Conservation (phyloP, 2,797 vertebrate species). For the Sebastes steindachneri region DNA sequence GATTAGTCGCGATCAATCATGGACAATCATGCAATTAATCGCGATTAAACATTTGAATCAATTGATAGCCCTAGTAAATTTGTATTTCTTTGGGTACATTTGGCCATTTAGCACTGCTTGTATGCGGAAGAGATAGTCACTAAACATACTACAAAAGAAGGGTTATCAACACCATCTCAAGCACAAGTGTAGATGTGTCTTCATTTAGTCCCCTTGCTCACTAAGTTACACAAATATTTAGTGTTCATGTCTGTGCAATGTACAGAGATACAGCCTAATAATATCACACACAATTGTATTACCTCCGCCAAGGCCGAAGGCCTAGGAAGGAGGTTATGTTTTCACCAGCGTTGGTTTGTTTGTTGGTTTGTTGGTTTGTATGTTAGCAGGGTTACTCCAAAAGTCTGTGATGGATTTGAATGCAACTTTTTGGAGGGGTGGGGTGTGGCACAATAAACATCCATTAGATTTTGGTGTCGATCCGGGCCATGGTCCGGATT, state of each 20-base stretch:
- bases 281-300: background rate
- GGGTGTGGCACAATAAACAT: too few relatives aligned
- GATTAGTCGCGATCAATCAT: too few relatives aligned
- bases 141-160: background rate
- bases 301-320: fast-evolving
- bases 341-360: too few relatives aligned
- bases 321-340: too few relatives aligned
- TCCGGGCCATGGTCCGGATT: too few relatives aligned
- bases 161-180: background rate
- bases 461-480: too few relatives aligned
- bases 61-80: background rate
- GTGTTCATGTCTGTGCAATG: background rate
- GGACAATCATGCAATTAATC: too few relatives aligned
- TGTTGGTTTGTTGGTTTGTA: too few relatives aligned
- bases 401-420: too few relatives aligned
- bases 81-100: background rate
- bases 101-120: background rate
- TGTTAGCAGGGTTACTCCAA: too few relatives aligned
- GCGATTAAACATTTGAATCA: too few relatives aligned
- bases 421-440: too few relatives aligned
- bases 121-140: background rate
- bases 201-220: background rate
- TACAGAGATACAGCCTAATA: background rate
- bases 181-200: background rate
- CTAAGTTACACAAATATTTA: background rate